Evolutionary conservation across 2,113 vertebrate genomes (phyloP), one percentile per base, ranked within the genome.

Genomic region (Xiphias gladius): DNA sequence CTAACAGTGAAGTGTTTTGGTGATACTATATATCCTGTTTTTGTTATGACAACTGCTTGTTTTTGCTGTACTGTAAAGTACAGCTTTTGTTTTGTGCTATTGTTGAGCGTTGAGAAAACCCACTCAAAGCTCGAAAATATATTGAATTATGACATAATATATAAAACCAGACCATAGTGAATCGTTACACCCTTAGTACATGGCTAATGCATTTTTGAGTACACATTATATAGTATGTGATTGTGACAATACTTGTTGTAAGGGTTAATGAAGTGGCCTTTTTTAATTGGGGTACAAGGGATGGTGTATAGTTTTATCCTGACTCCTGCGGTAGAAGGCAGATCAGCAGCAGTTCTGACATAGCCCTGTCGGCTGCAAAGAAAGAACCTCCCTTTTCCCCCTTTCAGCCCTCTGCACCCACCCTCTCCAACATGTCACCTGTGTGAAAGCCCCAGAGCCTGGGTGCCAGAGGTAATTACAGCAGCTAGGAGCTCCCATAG

Each of bases 391-490:
- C 83, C 58, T 80, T 68, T n/a, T 88, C 79, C 67, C 84, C 57
- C 78, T 79, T 66, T 87, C 81, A 85, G 64, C 66, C 70, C 59
- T 61, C 78, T 82, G 65, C 64, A 80, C 88, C 81, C 79, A 85
- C 86, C 89, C 88, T 86, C 81, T 83, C 81, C 84, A 57, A 70
- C 26, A 52, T 94, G 93, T 94, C 94, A 95, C 94, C 93, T 94
- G 92, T 83, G 84, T 86, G 72, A 80, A 89, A 89, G 89, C 91
- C 93, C 92, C 75, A 85, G 92, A 95, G 92, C 89, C 85, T 76
- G 86, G 88, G 88, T 95, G 95, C 92, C 94, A 94, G 74, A 89
- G 93, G 88, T 95, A 94, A 95, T 96, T 94, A 95, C 89, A 91
- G 85, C 88, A 90, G 83, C 87, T 50, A 66, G 79, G 73, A 93